Base-by-base conservation (phyloP, 37 sponge, comb jelly and placozoan species). In the Spongilla lacustris region DNA sequence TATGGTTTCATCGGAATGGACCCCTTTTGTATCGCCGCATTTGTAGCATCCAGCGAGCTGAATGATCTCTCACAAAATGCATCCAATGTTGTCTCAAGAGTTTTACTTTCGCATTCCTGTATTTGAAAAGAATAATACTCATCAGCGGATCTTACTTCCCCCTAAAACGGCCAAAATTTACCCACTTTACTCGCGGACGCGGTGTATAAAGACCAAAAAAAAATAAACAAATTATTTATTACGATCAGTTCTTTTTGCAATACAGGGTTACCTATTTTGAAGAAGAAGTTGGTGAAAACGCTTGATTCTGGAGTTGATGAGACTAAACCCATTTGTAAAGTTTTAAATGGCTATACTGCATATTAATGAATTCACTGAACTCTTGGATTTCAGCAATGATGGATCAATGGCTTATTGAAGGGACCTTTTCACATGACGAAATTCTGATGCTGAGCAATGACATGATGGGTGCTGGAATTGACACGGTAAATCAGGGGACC, bases 401-500 rank as follows among this genome's bases (percentile, higher is more conserved):
- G 68, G 84, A 79, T 35, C 89, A 89, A 75, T 89, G 89, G 89
- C 69, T 83, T 22, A 71, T 83, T 27, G 77, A 84, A 35, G 74
- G 74, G 29, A 84, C 78, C 25, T 31, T 84, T 23, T 26, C 78
- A 67, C 32, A 27, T 4, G 66, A 71, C 32, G 80, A 83, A 31
- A 34, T 70, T 12, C 25, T 84, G 12, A 79, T 74, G 31, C 68
- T 78, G 37, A 66, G 80, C 22, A 31, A 30, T 0, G 71, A 83
- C 66, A 49, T 89, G 73, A 22, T 89, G 33, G 74, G 80, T 26
- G 89, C 79, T 71, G 89, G 89, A 36, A 2, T 89, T 35, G 89
- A 89, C 33, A 79, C 84, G 26, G 89, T 89, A 79, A 37, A 41
- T 41, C n/a, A n/a, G n/a, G n/a, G n/a, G n/a, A n/a, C n/a, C n/a